Percentiles rank a stretch among this genome's conserved stretches.
Conservation (phyloP, 2,113 vertebrate genomes). For the Azemiops feae region DNA sequence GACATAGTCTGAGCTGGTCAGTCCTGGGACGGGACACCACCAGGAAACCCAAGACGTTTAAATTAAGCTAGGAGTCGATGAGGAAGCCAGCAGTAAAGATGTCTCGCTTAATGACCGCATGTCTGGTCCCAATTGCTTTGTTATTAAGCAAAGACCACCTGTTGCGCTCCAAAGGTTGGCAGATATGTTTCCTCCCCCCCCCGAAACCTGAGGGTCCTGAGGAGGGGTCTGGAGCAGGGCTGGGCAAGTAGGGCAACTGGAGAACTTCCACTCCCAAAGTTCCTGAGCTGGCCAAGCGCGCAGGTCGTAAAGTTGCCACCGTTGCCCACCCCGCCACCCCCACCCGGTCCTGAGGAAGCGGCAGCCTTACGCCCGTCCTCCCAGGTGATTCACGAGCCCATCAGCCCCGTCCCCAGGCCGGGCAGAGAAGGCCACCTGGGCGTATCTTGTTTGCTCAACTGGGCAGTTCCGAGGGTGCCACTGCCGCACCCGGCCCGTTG, state of each 20-base stretch:
- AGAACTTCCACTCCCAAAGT: not conserved
- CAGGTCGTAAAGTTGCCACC: too few species aligned
- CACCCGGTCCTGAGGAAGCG: not conserved
- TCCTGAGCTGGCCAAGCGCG: not conserved
- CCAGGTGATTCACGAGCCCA: not conserved
- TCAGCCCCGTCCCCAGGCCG: not conserved
- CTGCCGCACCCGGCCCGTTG: not conserved
- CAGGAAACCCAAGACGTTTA: not conserved
- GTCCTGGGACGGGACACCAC: not conserved
- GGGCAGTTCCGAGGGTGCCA: slow-evolving; percentile 7
- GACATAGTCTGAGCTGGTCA: not conserved
- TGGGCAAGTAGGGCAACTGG: not conserved
- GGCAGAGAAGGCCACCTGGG: not conserved
- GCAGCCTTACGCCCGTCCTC: accelerated
- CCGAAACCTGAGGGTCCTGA: too few species aligned
- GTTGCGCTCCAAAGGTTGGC: not conserved
- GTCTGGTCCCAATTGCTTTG: not conserved
- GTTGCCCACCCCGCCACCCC: too few species aligned
- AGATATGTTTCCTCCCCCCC: not conserved
- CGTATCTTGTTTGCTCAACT: not conserved
- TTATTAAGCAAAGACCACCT: not conserved
- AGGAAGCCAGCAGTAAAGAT: not conserved
- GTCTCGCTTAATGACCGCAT: not conserved
- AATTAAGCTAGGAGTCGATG: not conserved
- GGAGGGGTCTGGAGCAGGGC: not conserved